phyloP scores from a whole-genome alignment of 2,888 invertebrate species.

The Ichneumoninae sp. region DNA sequence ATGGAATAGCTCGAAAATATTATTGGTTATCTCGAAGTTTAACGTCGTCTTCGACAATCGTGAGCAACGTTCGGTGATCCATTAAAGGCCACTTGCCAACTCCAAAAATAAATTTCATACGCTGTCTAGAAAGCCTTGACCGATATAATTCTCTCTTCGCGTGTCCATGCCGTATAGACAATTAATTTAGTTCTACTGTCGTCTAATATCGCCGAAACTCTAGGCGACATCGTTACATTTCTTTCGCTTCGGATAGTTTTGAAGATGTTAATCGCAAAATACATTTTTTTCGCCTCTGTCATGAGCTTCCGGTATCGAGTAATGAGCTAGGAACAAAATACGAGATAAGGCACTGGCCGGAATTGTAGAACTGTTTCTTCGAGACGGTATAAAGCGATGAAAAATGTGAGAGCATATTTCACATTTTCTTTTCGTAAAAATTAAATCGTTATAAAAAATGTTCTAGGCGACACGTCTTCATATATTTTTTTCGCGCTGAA shows the following conservation, averaged over 20 bases:
- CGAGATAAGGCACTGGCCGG: neutral
- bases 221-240: neutral
- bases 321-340: neutral
- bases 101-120: conserved; percentile 27
- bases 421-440: neutral
- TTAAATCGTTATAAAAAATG: neutral
- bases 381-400: neutral
- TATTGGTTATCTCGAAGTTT: neutral
- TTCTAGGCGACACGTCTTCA: neutral
- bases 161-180: conserved; percentile 5
- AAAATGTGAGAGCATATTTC: neutral
- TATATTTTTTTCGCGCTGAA: neutral
- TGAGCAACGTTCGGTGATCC: conserved; percentile 5
- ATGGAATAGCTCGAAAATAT: neutral
- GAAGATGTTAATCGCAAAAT: neutral
- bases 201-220: neutral
- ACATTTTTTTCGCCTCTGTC: neutral
- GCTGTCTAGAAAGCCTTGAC: conserved; percentile 24
- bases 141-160: conserved; percentile 32
- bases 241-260: neutral
- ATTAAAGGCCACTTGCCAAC: conserved; percentile 24
- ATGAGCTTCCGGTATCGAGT: neutral
- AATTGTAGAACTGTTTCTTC: neutral
- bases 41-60: neutral
- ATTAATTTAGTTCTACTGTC: neutral